Percentiles rank a stretch among this genome's conserved stretches.
Evolutionary conservation across 2,888 invertebrate genomes (phyloP).

Genomic region (Nomada hirtipes): DNA sequence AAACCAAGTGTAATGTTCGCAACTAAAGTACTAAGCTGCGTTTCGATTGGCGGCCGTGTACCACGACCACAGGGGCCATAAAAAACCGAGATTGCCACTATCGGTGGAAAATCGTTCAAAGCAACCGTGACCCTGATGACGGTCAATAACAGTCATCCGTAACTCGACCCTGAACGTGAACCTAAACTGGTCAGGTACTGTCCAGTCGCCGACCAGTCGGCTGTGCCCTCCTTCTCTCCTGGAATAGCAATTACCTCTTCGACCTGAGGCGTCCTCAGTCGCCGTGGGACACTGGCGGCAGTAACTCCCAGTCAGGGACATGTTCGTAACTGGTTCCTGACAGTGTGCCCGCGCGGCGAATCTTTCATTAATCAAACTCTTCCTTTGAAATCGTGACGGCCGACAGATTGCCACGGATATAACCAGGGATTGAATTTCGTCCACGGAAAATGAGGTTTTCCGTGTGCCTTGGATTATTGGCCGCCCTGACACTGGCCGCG

Average conservation of each 20-base stretch:
- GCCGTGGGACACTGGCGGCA: constrained; percentile 74
- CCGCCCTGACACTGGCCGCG: constrained; percentile 30
- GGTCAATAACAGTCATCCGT: constrained; percentile 80
- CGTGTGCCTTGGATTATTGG: constrained; percentile 44
- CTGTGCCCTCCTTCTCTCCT: constrained; percentile 76
- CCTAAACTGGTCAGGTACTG: constrained; percentile 79
- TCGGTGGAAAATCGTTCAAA: constrained; percentile 13
- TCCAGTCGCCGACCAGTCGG: constrained; percentile 74
- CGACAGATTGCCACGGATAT: constrained; percentile 32
- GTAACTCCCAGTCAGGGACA: constrained; percentile 72
- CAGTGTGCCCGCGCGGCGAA: constrained; percentile 65
- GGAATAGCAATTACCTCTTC: constrained; percentile 78
- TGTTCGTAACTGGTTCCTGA: constrained; percentile 71
- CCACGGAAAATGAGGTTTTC: constrained; percentile 53
- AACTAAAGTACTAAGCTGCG: too few relatives aligned
- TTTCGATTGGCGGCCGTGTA: too few relatives aligned
- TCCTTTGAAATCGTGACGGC: constrained; percentile 23
- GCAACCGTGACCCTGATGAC: constrained; percentile 71
- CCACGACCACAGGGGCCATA: too few relatives aligned
- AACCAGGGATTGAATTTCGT: constrained; percentile 8
- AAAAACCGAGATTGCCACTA: neutral
- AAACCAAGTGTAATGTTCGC: too few relatives aligned
- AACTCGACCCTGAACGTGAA: constrained; percentile 80
- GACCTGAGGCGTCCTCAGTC: constrained; percentile 75
- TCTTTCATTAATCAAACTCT: constrained; percentile 42